Evolutionary conservation across 2,888 invertebrate species (phyloP), one percentile per base, ranked within the genome.

Genomic region (Ophion slaviceki): DNA sequence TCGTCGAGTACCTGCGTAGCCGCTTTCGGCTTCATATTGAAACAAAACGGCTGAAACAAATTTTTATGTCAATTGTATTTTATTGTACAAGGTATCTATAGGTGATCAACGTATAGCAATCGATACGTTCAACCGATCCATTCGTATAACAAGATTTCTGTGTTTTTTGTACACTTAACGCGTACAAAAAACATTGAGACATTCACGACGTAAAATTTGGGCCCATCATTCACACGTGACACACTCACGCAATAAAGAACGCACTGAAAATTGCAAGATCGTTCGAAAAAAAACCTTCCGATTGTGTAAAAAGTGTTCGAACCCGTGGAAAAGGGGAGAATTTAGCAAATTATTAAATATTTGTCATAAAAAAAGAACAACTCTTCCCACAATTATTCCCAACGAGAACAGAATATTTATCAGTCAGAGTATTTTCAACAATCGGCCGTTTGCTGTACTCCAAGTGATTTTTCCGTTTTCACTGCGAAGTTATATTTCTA

Each of bases 81-180:
- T 76, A 80, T 82, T 71, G 62, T 71, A 85, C 76, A 67, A 59
- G 17, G 53, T 82, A 82, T 53, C 61, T 71, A 85, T 74, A 67
- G 74, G 53, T 74, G 24, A 66, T 64, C 66, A 77, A 59, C 20
- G 59, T 71, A 77, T 64, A 57, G 24, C 68, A 32, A 40, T 32
- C 59, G 64, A 70, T 67, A 62, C 40, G 62, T 70, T 59, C 17
- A 72, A 64, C 40, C 47, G 36, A 11, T 11, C 14, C 47, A 4
- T 24, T 53, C 59, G 67, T 81, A 66, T 17, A 78, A 84, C 68
- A 78, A 10, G 59, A 72, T 70, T 79, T 67, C 59, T 53, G n/a
- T 36, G 20, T 62, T 64, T 79, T 72, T 81, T 71, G 82, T 57
- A 59, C 53, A 64, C 53, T n/a, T 59, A 32, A 24, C 24, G n/a